Evolutionary conservation across 2,888 invertebrate species (phyloP), one percentile per base, ranked within the genome.

Genomic region (Drosophila peninsularis): DNA sequence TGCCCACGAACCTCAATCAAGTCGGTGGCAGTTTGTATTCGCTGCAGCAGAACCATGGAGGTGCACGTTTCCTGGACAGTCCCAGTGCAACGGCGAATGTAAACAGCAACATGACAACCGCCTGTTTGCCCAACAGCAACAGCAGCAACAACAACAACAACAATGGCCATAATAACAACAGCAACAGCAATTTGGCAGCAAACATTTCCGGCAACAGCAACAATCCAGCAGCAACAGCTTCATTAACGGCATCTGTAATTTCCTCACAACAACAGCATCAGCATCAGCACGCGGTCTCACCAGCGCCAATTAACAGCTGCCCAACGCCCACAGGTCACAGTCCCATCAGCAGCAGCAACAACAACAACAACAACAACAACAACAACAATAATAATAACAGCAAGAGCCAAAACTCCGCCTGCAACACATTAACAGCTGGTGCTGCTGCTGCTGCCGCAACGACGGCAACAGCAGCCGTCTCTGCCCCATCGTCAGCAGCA

Each of bases 1-100:
- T 92, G 90, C 92, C 92, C 71, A 92, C 92, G 60, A 91, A 90
- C 87, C 78, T 92, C 69, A 92, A 83, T 88, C 89, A 90, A 80
- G 90, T 91, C 60, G 84, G 89, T 71, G 88, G 90, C 76, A 82
- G 91, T 72, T 88, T 91, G 73, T 90, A 91, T 62, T 90, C 91
- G 71, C 90, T 90, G 72, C 91, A 91, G 57, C 91, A 90, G 75
- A 89, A 88, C 65, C 90, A 90, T 82, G 81, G 83, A 45, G 91
- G 90, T 54, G 90, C 91, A 64, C 91, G 91, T 47, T 91, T 91
- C 70, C 75, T 91, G 72, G 91, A 91, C 82, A 90, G 89, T 84
- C 90, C 90, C 39, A 78, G 64, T 73, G 71, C 66, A 68, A 71
- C 37, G 58, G 60, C 62, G 27, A 75, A 63, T 70, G 62, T 80